Evolutionary conservation across 2,888 invertebrate genomes (phyloP).

Genomic region (Agelastica alni): DNA sequence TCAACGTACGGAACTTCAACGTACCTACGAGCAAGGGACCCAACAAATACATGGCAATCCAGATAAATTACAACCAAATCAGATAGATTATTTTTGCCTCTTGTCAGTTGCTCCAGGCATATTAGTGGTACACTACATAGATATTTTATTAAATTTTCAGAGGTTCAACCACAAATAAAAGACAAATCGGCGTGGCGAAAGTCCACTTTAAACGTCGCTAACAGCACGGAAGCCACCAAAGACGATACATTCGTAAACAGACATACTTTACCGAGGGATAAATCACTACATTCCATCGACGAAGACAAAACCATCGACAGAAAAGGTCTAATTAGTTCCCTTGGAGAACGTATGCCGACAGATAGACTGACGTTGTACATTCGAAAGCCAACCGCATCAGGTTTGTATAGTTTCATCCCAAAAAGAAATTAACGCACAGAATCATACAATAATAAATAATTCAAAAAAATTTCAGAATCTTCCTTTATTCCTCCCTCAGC

Average conservation of each 20-base stretch:
- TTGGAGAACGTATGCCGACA: slow-evolving; percentile 59
- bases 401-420: neutral
- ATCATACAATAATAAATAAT: neutral
- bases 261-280: slow-evolving; percentile 52
- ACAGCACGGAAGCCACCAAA: slow-evolving; percentile 69
- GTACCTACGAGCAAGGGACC: too few relatives aligned
- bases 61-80: too few relatives aligned
- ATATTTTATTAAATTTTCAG: slow-evolving; percentile 53
- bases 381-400: slow-evolving; percentile 54
- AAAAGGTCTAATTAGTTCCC: slow-evolving; percentile 61
- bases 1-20: too few relatives aligned
- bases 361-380: slow-evolving; percentile 66
- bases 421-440: neutral
- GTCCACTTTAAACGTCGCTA: slow-evolving; percentile 67
- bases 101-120: too few relatives aligned
- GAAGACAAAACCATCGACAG: slow-evolving; percentile 59
- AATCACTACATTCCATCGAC: slow-evolving; percentile 59
- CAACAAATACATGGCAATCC: too few relatives aligned
- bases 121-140: neutral
- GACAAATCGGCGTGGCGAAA: slow-evolving; percentile 81
- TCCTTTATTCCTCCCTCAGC: slow-evolving; percentile 4
- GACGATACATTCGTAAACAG: slow-evolving; percentile 64
- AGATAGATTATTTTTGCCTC: too few relatives aligned
- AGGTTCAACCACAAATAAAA: slow-evolving; percentile 72
- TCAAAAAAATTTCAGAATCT: neutral